Evolutionary conservation across 1,140 invertebrate genomes (phyloP), one percentile per base, ranked within the genome.

Genomic region (Delia radicum): DNA sequence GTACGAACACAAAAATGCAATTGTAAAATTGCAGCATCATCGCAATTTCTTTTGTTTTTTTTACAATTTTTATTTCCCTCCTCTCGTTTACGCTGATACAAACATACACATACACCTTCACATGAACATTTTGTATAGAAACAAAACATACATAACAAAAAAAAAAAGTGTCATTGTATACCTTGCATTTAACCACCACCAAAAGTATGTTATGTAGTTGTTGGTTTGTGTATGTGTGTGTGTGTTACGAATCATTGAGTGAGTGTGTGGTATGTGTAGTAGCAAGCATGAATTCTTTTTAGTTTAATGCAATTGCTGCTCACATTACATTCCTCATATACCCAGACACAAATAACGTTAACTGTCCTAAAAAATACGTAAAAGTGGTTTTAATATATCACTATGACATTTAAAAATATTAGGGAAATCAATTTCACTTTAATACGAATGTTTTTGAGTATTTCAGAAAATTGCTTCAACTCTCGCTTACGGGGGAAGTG

Each of bases 1-100:
- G 48, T 55, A 21, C n/a, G 18, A 55, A 55, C n/a, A 55, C 2
- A 48, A 48, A 48, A 55, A 55, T 55, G 48, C 48, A 55, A 55
- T 55, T 55, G 48, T 55, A 55, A 55, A 55, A 55, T 55, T 55
- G 48, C 48, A 55, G n/a, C 48, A 55, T 55, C 48, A 55, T 55
- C 48, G 48, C 48, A 55, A 55, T 55, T 55, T 55, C 18, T 55
- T 55, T 55, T 55, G 48, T 55, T 55, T 55, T 18, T 55, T 55
- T 15, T 8, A n/a, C n/a, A n/a, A n/a, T n/a, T n/a, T n/a, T n/a
- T n/a, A n/a, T n/a, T n/a, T n/a, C n/a, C n/a, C n/a, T 21, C 4
- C 5, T 24, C 48, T 18, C 48, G n/a, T 21, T 24, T 18, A 24
- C 18, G 24, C 18, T 8, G 18, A 55, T 24, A 55, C n/a, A 55